phyloP scores from a whole-genome alignment of 2,113 vertebrate genomes.

The Cryptomyrus ogoouensis region DNA sequence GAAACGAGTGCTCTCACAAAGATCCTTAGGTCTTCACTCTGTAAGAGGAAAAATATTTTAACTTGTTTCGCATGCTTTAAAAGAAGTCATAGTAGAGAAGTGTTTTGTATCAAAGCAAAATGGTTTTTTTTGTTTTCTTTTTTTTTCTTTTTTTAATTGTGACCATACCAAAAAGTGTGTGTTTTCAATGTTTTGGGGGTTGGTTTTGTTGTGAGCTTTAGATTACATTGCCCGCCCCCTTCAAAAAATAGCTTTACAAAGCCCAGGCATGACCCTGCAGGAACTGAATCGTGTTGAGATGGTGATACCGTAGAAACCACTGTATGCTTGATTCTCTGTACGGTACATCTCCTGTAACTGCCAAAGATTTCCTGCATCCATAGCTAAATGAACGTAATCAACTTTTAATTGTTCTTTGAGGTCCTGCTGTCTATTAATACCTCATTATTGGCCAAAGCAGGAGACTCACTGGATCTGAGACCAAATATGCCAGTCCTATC shows the following conservation, averaged over 20 bases:
- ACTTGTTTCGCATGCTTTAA: constrained; percentile 50
- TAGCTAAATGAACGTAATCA: neutral
- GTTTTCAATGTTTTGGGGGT: constrained; percentile 50
- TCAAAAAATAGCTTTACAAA: constrained; percentile 42
- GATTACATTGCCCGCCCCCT: constrained; percentile 18
- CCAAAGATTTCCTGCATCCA: constrained; percentile 33
- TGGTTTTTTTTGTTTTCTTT: neutral
- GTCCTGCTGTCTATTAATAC: neutral
- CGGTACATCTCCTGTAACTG: constrained; percentile 35
- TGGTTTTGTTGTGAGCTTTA: constrained; percentile 25
- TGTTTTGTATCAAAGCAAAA: constrained; percentile 29
- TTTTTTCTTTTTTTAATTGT: neutral
- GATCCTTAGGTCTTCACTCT: constrained; percentile 71
- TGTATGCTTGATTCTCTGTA: constrained; percentile 9
- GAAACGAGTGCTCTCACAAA: constrained; percentile 39
- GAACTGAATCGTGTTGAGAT: constrained; percentile 33
- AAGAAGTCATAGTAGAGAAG: constrained; percentile 34
- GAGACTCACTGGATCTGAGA: constrained; percentile 17
- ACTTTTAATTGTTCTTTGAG: neutral
- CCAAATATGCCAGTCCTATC: neutral
- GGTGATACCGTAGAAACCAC: constrained; percentile 37
- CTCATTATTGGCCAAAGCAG: constrained; percentile 20
- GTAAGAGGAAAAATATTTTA: constrained; percentile 61
- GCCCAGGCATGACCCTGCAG: constrained; percentile 37
- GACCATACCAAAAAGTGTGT: constrained; percentile 42